Conservation (phyloP, 2,113 vertebrate species). For the Corydoras maculifer region DNA sequence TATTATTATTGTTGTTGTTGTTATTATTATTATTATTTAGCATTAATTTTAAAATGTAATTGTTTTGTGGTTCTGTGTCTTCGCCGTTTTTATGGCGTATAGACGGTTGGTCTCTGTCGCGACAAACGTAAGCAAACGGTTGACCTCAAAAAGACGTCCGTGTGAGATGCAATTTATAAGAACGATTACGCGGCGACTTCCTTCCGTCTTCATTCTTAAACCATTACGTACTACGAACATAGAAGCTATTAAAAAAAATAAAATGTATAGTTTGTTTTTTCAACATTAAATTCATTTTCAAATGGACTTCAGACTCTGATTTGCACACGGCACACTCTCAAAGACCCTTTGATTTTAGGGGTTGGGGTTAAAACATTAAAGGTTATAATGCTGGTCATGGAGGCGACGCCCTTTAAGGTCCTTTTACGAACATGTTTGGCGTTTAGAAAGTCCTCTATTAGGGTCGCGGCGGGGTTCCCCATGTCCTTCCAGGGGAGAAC, state of each 20-base stretch:
- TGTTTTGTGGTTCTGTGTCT: slow-evolving; percentile 64
- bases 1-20: background rate
- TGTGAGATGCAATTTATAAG: slow-evolving; percentile 61
- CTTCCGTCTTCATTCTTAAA: slow-evolving; percentile 74
- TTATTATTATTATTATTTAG: slow-evolving; percentile 8
- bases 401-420: too few relatives aligned
- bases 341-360: too few relatives aligned
- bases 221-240: slow-evolving; percentile 65
- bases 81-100: background rate
- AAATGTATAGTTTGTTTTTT: slow-evolving; percentile 66
- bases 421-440: too few relatives aligned
- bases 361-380: too few relatives aligned
- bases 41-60: slow-evolving; percentile 60
- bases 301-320: slow-evolving; percentile 13
- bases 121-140: too few relatives aligned
- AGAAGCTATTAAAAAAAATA: slow-evolving; percentile 47
- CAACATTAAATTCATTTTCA: slow-evolving; percentile 65
- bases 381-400: too few relatives aligned
- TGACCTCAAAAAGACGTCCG: background rate
- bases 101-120: too few relatives aligned
- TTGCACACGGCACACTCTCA: too few relatives aligned
- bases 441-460: too few relatives aligned
- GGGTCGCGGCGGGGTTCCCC: too few relatives aligned
- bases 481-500: too few relatives aligned
- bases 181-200: slow-evolving; percentile 66